Evolutionary conservation across 2,888 invertebrate genomes (phyloP), one percentile per base, ranked within the genome.

Genomic region (Spisula subtruncata): DNA sequence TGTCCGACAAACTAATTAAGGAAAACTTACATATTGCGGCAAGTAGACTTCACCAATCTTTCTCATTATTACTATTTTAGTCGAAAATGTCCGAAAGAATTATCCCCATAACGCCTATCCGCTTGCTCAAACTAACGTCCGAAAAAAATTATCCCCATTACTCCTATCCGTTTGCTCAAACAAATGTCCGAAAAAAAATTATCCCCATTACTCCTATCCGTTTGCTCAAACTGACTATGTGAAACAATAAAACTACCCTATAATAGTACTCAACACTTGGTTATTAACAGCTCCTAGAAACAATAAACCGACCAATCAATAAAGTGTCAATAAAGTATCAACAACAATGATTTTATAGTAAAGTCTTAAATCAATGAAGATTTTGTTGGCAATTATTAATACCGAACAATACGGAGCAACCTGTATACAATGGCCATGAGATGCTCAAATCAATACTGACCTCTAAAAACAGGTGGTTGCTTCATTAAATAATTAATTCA

Each of bases 1-100:
- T 51, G 51, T 51, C 14, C 1, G 14, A 51, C 51, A 51, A 25
- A 66, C 60, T 25, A 4, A 6, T 66, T 6, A 4, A 25, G 20
- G 60, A 25, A 66, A 18, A 90, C 90, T 90, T 86, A 90, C 90
- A 90, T 88, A 90, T 88, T 90, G 86, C 32, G 90, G 90, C 60
- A 88, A 71, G 81, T 88, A 90, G 25, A 71, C 71, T 32, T 90
- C 86, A 41, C 54, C 48, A 54, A 75, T 54, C 32, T 54, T 79
- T 54, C 66, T 75, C 54, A 51, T 79, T 29, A 85, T 25, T 75
- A 29, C 48, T 79, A 32, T 51, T 51, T 71, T 85, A 12, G 60
- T 60, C 60, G 60, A 60, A 60, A 60, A 60, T 60, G 18, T 60
- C 60, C 25, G n/a, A 60, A 60, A 51, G 16, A 51, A 66, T 25